phyloP scores from a whole-genome alignment of 2,113 vertebrate species.

The Pogona vitticeps region DNA sequence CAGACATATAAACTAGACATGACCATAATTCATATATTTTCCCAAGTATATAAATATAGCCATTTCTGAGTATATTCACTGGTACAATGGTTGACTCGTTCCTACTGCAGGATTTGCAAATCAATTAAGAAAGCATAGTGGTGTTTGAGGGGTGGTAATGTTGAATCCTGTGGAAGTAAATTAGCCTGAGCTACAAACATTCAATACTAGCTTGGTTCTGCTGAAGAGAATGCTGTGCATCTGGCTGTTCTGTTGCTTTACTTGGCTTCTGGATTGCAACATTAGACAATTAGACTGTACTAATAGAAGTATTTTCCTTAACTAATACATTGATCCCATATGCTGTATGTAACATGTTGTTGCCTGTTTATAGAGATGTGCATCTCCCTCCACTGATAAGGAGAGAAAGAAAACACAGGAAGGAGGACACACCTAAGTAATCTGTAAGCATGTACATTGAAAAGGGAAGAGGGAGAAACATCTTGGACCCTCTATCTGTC shows the following conservation, averaged over 20 bases:
- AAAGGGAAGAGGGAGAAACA: no score
- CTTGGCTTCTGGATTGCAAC: not conserved
- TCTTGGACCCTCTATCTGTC: no score
- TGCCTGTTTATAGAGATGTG: no score
- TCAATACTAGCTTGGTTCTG: not conserved
- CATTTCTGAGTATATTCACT: not conserved
- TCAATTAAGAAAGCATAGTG: not conserved
- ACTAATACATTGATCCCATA: no score
- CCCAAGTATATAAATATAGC: conserved; percentile 9
- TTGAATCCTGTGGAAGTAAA: not conserved
- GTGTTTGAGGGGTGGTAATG: not conserved
- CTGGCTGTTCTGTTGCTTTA: not conserved
- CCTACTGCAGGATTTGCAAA: conserved; percentile 16
- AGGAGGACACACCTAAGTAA: no score
- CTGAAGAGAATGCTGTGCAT: not conserved
- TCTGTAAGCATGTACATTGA: no score
- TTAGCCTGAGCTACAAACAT: not conserved
- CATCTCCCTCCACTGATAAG: no score
- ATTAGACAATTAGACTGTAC: not conserved
- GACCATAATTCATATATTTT: not conserved
- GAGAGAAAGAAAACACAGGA: no score
- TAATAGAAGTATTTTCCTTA: no score
- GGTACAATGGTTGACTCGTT: not conserved
- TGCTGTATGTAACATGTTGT: no score
- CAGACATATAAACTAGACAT: conserved; percentile 3